These are phyloP conservation scores for Pantala flavescens DNA, from an alignment of 1,140 invertebrate species.

Conservation along the genomic window DNA sequence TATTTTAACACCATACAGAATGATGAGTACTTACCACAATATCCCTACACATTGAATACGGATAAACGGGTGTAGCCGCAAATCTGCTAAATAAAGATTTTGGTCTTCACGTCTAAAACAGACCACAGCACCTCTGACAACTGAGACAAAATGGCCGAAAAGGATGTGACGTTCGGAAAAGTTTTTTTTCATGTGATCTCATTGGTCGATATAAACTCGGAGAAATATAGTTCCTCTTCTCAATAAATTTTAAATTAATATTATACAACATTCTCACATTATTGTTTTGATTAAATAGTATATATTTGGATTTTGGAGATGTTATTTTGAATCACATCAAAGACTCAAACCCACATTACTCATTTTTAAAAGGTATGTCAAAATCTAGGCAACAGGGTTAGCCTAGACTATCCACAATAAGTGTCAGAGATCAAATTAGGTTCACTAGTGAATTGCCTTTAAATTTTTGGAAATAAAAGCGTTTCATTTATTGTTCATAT, in stretches of 20 bases:
- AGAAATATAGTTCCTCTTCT: not conserved
- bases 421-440: no score
- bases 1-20: not conserved
- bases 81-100: not conserved
- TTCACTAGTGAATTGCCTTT: no score
- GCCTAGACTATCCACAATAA: no score
- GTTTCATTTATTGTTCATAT: no score
- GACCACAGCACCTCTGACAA: not conserved
- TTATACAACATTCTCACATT: no score
- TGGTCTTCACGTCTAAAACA: not conserved
- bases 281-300: no score
- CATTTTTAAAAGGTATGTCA: no score
- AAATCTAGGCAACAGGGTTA: no score
- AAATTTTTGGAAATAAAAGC: no score
- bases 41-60: constrained; percentile 9
- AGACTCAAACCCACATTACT: no score
- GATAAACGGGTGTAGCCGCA: not conserved
- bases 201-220: not conserved
- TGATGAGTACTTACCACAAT: not conserved
- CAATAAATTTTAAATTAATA: not conserved
- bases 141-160: not conserved
- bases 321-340: no score
- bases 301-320: no score
- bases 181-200: not conserved
- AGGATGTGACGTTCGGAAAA: not conserved